Evolutionary conservation across 2,797 vertebrate species (phyloP).

Genomic region (Pangasius djambal): DNA sequence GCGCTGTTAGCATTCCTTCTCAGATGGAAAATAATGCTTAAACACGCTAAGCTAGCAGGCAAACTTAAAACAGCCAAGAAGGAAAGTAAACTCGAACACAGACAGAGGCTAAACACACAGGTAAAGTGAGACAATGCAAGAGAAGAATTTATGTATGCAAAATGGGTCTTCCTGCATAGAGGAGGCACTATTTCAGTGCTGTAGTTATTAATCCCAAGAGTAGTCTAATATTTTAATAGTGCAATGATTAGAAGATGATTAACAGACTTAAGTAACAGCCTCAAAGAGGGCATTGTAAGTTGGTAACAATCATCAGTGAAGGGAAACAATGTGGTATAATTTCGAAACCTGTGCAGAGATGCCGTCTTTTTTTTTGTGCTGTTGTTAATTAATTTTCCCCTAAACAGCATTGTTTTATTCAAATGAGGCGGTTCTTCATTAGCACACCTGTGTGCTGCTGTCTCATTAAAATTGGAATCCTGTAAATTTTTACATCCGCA

Average conservation of each 20-base stretch:
- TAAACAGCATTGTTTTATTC: slow-evolving; percentile 70
- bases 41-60: slow-evolving; percentile 48
- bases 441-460: slow-evolving; percentile 77
- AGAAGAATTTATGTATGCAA: neutral
- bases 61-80: slow-evolving; percentile 34
- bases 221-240: slow-evolving; percentile 44
- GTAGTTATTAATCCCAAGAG: slow-evolving; percentile 35
- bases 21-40: slow-evolving; percentile 46
- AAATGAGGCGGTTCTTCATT: slow-evolving; percentile 74
- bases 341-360: slow-evolving; percentile 56
- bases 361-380: slow-evolving; percentile 55
- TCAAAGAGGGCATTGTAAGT: slow-evolving; percentile 45
- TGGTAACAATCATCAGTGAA: slow-evolving; percentile 41
- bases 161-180: slow-evolving; percentile 10
- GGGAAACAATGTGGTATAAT: slow-evolving; percentile 56
- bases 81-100: slow-evolving; percentile 42
- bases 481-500: slow-evolving; percentile 79
- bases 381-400: slow-evolving; percentile 67
- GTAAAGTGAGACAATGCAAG: neutral
- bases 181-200: slow-evolving; percentile 23
- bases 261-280: slow-evolving; percentile 52
- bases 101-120: slow-evolving; percentile 31
- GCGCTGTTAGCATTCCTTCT: slow-evolving; percentile 49
- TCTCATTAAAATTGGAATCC: slow-evolving; percentile 78
- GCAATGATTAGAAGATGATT: slow-evolving; percentile 49